A percentile compares a stretch with the other conserved stretches of the same genome.
These are phyloP conservation scores for Semnopithecus entellus DNA, from an alignment of 2,113 vertebrate species.

Conservation along the genomic window DNA sequence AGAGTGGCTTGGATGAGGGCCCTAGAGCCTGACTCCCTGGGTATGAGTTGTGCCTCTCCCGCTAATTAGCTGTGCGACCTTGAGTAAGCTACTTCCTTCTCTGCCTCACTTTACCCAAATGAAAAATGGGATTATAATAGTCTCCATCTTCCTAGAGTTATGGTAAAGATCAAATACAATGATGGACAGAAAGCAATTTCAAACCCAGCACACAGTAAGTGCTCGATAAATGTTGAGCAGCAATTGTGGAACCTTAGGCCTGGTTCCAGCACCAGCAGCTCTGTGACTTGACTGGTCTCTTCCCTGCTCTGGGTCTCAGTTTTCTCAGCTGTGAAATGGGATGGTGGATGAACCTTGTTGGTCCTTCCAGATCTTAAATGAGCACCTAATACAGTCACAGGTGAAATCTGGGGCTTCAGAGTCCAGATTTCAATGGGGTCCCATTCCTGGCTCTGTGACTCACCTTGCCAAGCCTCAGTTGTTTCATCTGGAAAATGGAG, in stretches of 20 bases:
- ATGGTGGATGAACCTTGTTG: fast-evolving
- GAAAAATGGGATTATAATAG: neutral
- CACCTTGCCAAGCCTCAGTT: neutral
- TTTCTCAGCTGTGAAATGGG: neutral
- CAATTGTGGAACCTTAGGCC: neutral
- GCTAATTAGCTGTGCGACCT: neutral
- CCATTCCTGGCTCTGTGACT: neutral
- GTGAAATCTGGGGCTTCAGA: neutral
- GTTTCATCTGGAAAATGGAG: neutral
- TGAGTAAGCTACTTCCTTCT: neutral
- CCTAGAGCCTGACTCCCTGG: neutral
- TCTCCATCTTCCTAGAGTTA: neutral
- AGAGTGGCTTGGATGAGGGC: neutral
- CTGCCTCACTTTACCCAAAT: conserved; percentile 36
- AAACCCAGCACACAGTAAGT: fast-evolving
- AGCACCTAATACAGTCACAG: fast-evolving
- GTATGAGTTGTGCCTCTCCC: neutral
- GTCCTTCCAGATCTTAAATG: neutral
- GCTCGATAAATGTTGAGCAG: fast-evolving
- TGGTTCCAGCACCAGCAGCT: no score
- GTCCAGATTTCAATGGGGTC: neutral
- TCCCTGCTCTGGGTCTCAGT: neutral
- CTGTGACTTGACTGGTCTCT: neutral
- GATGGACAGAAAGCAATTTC: fast-evolving
- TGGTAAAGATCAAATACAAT: fast-evolving